phyloP scores from a whole-genome alignment of 1,140 invertebrate genomes.

The Drosophila ambigua region DNA sequence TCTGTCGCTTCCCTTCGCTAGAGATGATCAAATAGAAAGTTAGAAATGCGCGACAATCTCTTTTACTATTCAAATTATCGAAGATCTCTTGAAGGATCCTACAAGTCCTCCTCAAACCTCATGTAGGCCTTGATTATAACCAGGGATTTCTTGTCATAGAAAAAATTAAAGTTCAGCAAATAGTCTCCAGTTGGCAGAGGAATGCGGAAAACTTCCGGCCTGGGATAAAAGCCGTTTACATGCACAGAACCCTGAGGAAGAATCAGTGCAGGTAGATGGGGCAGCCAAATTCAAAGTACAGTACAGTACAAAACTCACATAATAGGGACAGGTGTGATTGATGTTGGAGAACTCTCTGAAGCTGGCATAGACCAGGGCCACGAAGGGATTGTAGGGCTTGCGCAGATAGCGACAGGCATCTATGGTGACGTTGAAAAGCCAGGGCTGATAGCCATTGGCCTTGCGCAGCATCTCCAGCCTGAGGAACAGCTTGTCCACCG shows the following conservation, averaged over 20 bases:
- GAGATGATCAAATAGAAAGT: no score
- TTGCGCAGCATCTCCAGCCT: background rate
- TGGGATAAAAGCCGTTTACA: background rate
- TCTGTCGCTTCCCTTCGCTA: slow-evolving; percentile 12
- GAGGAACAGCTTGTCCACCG: background rate
- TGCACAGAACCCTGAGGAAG: no score
- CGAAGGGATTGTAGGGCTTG: background rate
- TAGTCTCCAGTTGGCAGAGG: slow-evolving; percentile 6
- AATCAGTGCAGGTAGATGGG: no score
- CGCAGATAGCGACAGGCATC: background rate
- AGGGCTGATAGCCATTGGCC: background rate
- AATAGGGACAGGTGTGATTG: background rate
- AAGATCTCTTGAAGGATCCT: no score
- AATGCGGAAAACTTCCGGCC: background rate
- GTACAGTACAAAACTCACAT: no score
- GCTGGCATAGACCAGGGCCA: background rate
- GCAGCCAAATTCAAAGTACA: no score
- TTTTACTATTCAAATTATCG: no score
- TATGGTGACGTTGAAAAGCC: slow-evolving; percentile 3
- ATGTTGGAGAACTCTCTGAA: slow-evolving; percentile 1
- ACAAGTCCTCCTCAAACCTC: no score
- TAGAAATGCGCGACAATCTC: no score
- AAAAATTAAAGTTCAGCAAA: background rate
- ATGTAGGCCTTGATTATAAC: no score
- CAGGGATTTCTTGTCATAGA: no score